A percentile compares a stretch with the other conserved stretches of the same genome.
Conservation (phyloP, 2,888 invertebrate species). For the Dione vanillae region DNA sequence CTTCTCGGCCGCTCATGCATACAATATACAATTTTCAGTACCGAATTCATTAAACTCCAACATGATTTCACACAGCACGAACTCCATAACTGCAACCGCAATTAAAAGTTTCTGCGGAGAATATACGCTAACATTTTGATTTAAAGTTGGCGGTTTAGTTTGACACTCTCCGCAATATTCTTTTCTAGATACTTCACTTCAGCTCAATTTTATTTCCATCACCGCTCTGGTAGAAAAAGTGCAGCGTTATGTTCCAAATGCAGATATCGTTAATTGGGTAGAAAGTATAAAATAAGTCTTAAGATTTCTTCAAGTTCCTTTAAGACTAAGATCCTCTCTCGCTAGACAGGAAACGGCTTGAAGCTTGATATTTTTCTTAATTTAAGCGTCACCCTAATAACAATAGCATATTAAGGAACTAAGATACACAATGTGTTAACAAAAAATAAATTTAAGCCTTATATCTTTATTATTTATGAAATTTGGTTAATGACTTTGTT, state of each 20-base stretch:
- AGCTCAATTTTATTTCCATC: no score
- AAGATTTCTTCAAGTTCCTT: no score
- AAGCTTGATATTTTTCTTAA: conserved; percentile 20
- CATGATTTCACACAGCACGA: conserved; percentile 68
- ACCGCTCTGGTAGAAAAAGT: no score
- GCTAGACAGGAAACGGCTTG: no score
- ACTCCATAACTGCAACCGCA: conserved; percentile 74
- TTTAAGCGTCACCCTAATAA: conserved; percentile 20
- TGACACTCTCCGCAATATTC: conserved; percentile 30
- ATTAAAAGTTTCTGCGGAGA: conserved; percentile 78
- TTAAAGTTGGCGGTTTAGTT: conserved; percentile 69
- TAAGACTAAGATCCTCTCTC: no score
- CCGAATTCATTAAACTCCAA: conserved; percentile 77
- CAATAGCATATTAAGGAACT: neutral
- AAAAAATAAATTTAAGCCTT: neutral
- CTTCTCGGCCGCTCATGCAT: conserved; percentile 55
- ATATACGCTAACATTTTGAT: conserved; percentile 78
- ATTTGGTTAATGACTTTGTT: neutral
- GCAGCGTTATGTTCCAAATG: no score
- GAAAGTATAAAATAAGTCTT: no score
- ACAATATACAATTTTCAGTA: conserved; percentile 57
- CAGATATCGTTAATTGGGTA: no score
- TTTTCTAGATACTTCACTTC: conserved; percentile 34
- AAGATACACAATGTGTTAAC: neutral
- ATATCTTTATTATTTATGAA: neutral